Evolutionary conservation across 2,888 invertebrate species (phyloP), one percentile per base, ranked within the genome.

Genomic region (Petrolisthes cinctipes): DNA sequence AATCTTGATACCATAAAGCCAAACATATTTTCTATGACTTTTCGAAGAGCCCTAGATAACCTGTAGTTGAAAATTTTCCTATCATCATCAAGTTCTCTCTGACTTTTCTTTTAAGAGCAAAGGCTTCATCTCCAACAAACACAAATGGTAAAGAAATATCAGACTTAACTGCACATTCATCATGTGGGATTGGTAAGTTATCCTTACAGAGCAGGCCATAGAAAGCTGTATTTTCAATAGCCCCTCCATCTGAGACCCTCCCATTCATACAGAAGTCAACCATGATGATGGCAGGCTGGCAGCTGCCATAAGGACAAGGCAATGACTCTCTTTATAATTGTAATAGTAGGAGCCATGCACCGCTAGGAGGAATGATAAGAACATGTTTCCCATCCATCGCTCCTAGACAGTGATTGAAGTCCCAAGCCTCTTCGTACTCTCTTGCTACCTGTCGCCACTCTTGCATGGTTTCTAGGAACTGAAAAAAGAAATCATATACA

Each of bases 381-480:
- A n/a, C n/a, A n/a, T n/a, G n/a, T n/a, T n/a, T n/a, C n/a, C n/a
- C n/a, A n/a, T n/a, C n/a, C n/a, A n/a, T n/a, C n/a, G n/a, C n/a
- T n/a, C n/a, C n/a, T n/a, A n/a, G n/a, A n/a, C n/a, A n/a, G n/a
- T n/a, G n/a, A n/a, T n/a, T n/a, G n/a, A 61, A 61, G 61, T 9
- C 61, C 61, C 61, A 61, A 61, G 73, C 73, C 73, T 73, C 9
- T 73, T 73, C n/a, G 73, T 73, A 73, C 73, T 73, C 73, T 73
- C 17, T n/a, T 73, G 73, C 73, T 73, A 73, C n/a, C 73, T 73
- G n/a, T 73, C 73, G 73, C 73, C 20, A 73, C 73, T 73, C 73
- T 73, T 73, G 73, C 73, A 73, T 73, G 73, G 73, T 73, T 73
- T 73, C 73, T 73, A n/a, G 73, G 73, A 73, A 73, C 20, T 73